A percentile compares a stretch with the other conserved stretches of the same genome.
These are phyloP conservation scores for Pandemis cinnamomeana DNA, from an alignment of 2,888 invertebrate genomes.

Conservation along the genomic window DNA sequence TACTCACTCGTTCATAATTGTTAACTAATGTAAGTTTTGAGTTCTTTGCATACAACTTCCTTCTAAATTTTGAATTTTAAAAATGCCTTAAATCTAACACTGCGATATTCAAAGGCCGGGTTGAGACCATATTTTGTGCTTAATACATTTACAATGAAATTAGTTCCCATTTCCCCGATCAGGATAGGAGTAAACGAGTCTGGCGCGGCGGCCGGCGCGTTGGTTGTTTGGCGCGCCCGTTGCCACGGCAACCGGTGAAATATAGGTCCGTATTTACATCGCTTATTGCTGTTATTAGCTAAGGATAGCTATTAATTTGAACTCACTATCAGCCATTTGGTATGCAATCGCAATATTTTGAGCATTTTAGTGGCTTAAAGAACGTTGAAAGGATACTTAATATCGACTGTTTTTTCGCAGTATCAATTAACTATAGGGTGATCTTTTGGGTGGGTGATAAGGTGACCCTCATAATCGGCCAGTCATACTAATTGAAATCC, in stretches of 20 bases:
- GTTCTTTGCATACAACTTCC: too few species aligned
- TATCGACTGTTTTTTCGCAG: background rate
- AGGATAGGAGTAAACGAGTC: conserved; percentile 39
- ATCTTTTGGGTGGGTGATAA: too few species aligned
- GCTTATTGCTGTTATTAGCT: conserved; percentile 74
- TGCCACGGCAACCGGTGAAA: conserved; percentile 75
- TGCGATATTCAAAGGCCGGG: background rate
- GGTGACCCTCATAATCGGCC: too few species aligned
- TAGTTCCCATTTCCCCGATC: conserved; percentile 36
- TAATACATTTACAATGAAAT: conserved; percentile 30
- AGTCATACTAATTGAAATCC: too few species aligned
- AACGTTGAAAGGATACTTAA: background rate
- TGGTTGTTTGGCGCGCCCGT: conserved; percentile 75
- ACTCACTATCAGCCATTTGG: conserved; percentile 54
- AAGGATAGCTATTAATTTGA: conserved; percentile 75
- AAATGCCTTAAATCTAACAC: background rate
- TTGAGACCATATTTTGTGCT: conserved; percentile 5
- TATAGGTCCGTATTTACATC: conserved; percentile 74
- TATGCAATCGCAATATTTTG: conserved; percentile 55
- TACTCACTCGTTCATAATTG: too few species aligned
- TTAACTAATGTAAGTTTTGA: too few species aligned
- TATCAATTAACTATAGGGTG: too few species aligned
- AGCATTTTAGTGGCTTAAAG: background rate
- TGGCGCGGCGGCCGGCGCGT: conserved; percentile 40
- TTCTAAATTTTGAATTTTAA: background rate